Percentiles rank a stretch among this genome's conserved stretches.
Evolutionary conservation across 2,113 vertebrate species (phyloP).

Genomic region (Callithrix jacchus): DNA sequence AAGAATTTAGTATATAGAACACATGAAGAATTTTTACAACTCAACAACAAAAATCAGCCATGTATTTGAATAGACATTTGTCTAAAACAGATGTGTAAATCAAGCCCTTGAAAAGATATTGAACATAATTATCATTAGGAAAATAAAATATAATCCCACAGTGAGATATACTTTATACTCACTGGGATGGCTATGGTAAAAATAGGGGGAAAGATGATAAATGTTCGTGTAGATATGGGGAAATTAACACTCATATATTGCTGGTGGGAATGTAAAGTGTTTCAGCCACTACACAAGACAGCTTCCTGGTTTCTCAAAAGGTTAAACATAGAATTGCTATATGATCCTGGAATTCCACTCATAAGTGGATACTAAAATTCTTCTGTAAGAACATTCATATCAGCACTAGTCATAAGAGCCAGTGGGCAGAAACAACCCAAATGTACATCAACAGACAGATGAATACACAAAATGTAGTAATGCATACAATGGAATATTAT

Average conservation of each 20-base stretch:
- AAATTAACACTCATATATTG: not conserved
- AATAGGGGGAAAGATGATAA: not conserved
- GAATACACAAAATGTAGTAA: not conserved
- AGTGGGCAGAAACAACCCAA: not conserved
- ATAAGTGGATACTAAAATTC: not conserved
- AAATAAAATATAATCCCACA: not conserved
- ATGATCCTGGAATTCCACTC: not conserved
- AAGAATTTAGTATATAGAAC: not conserved
- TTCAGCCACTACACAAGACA: not conserved
- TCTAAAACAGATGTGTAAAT: not conserved
- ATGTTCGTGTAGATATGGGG: not conserved
- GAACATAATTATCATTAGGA: not conserved
- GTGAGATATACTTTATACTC: not conserved
- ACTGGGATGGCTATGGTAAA: not conserved
- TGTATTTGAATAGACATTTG: not conserved
- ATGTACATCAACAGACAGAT: not conserved
- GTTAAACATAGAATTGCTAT: not conserved
- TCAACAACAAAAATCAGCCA: not conserved
- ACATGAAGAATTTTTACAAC: not conserved
- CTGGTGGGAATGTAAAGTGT: not conserved
- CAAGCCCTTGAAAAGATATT: not conserved
- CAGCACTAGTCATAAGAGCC: too few species aligned
- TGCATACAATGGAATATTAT: not conserved
- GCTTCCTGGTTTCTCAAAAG: not conserved
- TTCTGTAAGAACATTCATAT: not conserved